Percentiles rank a stretch among this genome's conserved stretches.
Evolutionary conservation across 2,113 vertebrate species (phyloP).

Genomic region (Aviceda subcristata): DNA sequence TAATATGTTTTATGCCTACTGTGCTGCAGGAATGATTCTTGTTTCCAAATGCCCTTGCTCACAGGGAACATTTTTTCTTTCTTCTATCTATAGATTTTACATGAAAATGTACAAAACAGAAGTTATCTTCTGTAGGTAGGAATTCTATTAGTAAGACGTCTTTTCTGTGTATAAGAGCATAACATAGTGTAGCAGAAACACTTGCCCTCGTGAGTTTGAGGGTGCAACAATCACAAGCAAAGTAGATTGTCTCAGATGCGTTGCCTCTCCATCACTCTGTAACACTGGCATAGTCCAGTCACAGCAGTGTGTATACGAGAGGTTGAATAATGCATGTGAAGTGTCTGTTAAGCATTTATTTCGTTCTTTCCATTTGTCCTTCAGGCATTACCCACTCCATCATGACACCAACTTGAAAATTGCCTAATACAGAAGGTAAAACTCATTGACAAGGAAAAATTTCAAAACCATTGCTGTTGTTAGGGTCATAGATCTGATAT

Average conservation of each 20-base stretch:
- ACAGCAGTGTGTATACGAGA: accelerated
- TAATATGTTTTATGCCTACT: background rate
- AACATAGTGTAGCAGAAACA: background rate
- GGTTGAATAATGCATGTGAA: background rate
- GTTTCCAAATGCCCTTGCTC: background rate
- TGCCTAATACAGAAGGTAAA: background rate
- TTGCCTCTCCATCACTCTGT: background rate
- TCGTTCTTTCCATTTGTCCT: background rate
- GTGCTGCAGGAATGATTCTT: background rate
- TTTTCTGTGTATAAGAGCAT: background rate
- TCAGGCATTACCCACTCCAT: background rate
- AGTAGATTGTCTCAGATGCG: background rate
- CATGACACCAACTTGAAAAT: background rate
- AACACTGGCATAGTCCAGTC: background rate
- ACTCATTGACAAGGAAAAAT: background rate
- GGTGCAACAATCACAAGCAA: background rate
- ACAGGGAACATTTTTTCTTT: background rate
- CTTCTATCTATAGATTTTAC: background rate
- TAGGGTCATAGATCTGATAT: background rate
- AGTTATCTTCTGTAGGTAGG: background rate
- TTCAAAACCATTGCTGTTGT: background rate
- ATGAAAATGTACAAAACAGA: background rate
- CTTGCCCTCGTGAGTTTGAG: background rate
- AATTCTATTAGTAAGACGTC: background rate
- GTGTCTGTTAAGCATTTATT: background rate